phyloP scores from a whole-genome alignment of 2,797 vertebrate genomes.

The Macropus fuliginosus region DNA sequence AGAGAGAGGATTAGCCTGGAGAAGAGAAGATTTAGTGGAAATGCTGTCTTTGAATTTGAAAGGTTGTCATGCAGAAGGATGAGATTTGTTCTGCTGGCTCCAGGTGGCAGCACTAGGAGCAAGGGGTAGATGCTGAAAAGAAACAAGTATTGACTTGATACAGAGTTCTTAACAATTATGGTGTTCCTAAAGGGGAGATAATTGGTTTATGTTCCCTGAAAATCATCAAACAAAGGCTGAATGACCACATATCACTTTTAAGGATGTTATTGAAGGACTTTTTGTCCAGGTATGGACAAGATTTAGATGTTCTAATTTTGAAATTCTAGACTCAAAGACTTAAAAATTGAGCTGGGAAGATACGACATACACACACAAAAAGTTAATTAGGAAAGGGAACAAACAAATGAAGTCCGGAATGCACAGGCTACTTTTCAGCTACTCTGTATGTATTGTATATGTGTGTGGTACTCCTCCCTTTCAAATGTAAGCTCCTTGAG shows the following conservation, averaged over 20 bases:
- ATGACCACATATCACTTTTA: background rate
- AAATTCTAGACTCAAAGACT: background rate
- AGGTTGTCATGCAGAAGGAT: background rate
- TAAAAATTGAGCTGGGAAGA: background rate
- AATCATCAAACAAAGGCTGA: background rate
- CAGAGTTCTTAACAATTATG: background rate
- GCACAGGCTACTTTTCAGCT: background rate
- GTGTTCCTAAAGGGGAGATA: background rate
- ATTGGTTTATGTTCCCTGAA: background rate
- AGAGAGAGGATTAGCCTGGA: background rate
- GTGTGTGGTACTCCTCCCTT: background rate
- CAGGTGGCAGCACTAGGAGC: background rate
- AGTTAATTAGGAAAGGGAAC: background rate
- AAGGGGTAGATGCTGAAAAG: background rate
- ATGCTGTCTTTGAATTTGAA: background rate
- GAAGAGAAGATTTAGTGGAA: background rate
- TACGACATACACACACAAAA: background rate
- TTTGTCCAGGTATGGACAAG: background rate
- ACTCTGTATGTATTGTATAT: background rate
- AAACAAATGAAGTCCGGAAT: background rate
- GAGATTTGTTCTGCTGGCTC: background rate
- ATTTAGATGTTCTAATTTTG: background rate
- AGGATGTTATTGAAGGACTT: background rate
- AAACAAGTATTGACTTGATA: background rate
- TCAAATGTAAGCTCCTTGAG: background rate